A percentile compares a stretch with the other conserved stretches of the same genome.
Evolutionary conservation across 1,140 invertebrate genomes (phyloP).

Genomic region (Diploscapter pachys): DNA sequence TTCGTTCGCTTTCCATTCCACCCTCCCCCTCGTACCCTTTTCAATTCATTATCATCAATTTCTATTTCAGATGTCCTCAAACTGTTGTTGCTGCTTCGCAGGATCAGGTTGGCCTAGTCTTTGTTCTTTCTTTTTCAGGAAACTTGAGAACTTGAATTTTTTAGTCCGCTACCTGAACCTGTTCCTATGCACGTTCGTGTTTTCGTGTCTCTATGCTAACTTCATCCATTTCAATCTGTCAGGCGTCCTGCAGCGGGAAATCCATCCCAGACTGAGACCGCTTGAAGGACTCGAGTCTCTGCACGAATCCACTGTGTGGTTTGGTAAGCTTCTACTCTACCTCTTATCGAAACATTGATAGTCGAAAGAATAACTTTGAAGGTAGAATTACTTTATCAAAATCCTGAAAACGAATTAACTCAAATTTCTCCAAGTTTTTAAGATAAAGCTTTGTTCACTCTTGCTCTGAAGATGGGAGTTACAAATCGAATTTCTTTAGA

Average conservation of each 20-base stretch:
- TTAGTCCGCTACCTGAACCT: no score
- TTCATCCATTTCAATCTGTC: constrained; percentile 30
- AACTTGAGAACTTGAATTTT: no score
- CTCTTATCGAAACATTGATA: not conserved
- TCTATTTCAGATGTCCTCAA: no score
- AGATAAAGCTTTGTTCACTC: not conserved
- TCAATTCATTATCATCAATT: no score
- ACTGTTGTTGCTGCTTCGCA: no score
- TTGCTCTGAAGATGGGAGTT: not conserved
- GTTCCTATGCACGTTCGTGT: no score
- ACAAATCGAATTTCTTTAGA: constrained; percentile 12
- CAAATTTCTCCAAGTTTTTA: not conserved
- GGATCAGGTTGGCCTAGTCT: no score
- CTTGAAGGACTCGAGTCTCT: constrained; percentile 22
- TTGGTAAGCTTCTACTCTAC: not conserved
- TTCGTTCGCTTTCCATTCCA: no score
- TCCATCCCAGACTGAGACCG: constrained; percentile 11
- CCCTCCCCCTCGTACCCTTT: no score
- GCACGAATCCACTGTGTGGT: constrained; percentile 26
- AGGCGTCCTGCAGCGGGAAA: constrained; percentile 23
- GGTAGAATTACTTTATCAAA: constrained; percentile 13
- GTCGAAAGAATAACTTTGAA: constrained; percentile 6
- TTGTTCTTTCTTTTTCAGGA: no score
- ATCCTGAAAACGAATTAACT: not conserved
- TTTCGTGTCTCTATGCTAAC: constrained; percentile 21